Evolutionary conservation across 1,140 invertebrate species (phyloP).

Genomic region (Aplysia californica): DNA sequence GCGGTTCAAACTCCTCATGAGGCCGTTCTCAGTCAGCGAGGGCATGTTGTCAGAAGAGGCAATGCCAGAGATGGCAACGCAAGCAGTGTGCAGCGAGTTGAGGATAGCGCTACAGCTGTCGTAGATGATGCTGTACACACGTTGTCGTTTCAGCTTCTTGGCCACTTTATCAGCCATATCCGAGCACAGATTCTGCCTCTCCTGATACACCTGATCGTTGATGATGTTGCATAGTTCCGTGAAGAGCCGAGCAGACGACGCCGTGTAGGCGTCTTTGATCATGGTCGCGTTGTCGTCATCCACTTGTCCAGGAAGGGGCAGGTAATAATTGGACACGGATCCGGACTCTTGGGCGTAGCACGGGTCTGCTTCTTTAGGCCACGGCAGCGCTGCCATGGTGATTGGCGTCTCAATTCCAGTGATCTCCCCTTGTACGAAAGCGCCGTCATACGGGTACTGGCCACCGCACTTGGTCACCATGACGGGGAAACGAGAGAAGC

Average conservation of each 20-base stretch:
- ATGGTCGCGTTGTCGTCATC: slow-evolving; percentile 25
- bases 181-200: slow-evolving; percentile 28
- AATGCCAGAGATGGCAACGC: slow-evolving; percentile 17
- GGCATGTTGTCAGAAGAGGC: slow-evolving; percentile 14
- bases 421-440: slow-evolving; percentile 34
- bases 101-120: slow-evolving; percentile 33
- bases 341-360: slow-evolving; percentile 25
- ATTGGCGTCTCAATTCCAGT: slow-evolving; percentile 23
- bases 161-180: slow-evolving; percentile 31
- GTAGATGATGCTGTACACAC: slow-evolving; percentile 22
- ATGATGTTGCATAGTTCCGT: slow-evolving; percentile 17
- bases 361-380: slow-evolving; percentile 28
- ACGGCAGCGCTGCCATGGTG: slow-evolving; percentile 33
- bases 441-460: slow-evolving; percentile 34
- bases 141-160: slow-evolving; percentile 14
- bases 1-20: background rate
- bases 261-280: slow-evolving; percentile 20
- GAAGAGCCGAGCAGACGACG: slow-evolving; percentile 18
- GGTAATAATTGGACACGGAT: slow-evolving; percentile 31
- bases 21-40: background rate
- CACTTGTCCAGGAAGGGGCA: slow-evolving; percentile 30
- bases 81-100: slow-evolving; percentile 30
- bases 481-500: slow-evolving; percentile 27
- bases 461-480: slow-evolving; percentile 37
- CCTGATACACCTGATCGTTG: slow-evolving; percentile 19